Conservation (phyloP, 2,888 invertebrate species). For the Nycteola revayana region DNA sequence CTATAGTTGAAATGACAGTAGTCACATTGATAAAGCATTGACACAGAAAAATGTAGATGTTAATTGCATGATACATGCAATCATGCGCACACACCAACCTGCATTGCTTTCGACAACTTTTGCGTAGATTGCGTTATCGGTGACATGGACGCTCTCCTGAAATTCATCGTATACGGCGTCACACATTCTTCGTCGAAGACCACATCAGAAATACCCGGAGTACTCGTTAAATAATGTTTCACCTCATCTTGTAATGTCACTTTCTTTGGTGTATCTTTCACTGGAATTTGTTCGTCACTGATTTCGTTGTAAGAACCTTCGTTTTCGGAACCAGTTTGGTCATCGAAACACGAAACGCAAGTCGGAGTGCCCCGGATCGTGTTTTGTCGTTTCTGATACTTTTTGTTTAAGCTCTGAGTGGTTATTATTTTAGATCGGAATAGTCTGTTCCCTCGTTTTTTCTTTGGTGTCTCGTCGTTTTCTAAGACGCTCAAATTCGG, state of each 20-base stretch:
- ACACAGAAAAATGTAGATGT: slow-evolving; percentile 5
- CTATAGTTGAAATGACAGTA: too few relatives aligned
- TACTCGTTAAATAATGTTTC: slow-evolving; percentile 69
- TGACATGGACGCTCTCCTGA: slow-evolving; percentile 90
- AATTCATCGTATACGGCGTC: slow-evolving; percentile 68
- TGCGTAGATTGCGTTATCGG: slow-evolving; percentile 94
- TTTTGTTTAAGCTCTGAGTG: slow-evolving; percentile 59
- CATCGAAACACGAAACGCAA: slow-evolving; percentile 72
- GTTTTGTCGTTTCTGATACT: slow-evolving; percentile 62
- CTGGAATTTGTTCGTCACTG: slow-evolving; percentile 19
- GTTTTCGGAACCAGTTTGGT: slow-evolving; percentile 54
- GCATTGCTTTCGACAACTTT: slow-evolving; percentile 93
- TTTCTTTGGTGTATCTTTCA: slow-evolving; percentile 56
- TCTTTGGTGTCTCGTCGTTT: slow-evolving; percentile 70
- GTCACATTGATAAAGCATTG: slow-evolving; percentile 14
- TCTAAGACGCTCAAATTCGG: slow-evolving; percentile 71
- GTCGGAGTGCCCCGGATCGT: slow-evolving; percentile 59
- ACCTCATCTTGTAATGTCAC: slow-evolving; percentile 32
- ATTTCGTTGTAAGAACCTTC: slow-evolving; percentile 37
- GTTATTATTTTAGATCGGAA: slow-evolving; percentile 67
- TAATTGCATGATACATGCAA: slow-evolving; percentile 25
- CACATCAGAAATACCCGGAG: slow-evolving; percentile 61
- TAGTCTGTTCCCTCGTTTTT: slow-evolving; percentile 62
- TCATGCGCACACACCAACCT: slow-evolving; percentile 82
- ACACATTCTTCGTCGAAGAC: slow-evolving; percentile 55